Evolutionary conservation across 2,113 vertebrate species (phyloP), one percentile per base, ranked within the genome.

Genomic region (Abramis brama): DNA sequence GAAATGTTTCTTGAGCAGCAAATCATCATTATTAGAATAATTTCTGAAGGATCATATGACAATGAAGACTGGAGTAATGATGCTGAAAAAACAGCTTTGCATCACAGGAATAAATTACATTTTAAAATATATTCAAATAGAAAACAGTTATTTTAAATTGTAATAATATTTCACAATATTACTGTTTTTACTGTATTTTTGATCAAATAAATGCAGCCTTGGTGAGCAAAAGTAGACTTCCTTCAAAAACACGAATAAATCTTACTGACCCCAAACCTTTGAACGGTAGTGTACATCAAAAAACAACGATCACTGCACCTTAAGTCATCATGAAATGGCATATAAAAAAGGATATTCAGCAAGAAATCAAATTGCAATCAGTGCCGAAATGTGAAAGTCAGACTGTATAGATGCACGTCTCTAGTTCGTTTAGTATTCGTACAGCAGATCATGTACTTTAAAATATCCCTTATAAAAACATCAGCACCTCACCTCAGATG

Each of bases 401-500:
- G 10, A 73, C 70, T 45, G 36, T 73, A 13, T 43, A 71, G 9
- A 23, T 71, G 27, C 27, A 21, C 30, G 68, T 39, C 68, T 74
- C 71, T 74, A 12, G 12, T n/a, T 75, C n/a, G 12, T 45, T 25
- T 15, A 74, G 39, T 7, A n/a, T 73, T 39, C 19, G 2, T 5
- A 45, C 70, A 45, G 70, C 21, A 45, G 23, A 74, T 45, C 71
- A 4, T 8, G 30, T 39, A 79, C 19, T 21, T 2, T 60, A 23
- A 79, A 60, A n/a, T 60, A 13, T 15, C 57, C 21, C 52, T 60
- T 25, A 60, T 4, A 79, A 60, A 79, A 79, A 43, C 39, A 79
- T n/a, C 12, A 25, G 3, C 55, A n/a, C 30, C 23, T 59, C 33
- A 60, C 21, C 33, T 79, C 33, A 79, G 55, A 43, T 43, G 23